Base-by-base conservation (phyloP, 2,888 invertebrate genomes). In the Drosophila picticornis region DNA sequence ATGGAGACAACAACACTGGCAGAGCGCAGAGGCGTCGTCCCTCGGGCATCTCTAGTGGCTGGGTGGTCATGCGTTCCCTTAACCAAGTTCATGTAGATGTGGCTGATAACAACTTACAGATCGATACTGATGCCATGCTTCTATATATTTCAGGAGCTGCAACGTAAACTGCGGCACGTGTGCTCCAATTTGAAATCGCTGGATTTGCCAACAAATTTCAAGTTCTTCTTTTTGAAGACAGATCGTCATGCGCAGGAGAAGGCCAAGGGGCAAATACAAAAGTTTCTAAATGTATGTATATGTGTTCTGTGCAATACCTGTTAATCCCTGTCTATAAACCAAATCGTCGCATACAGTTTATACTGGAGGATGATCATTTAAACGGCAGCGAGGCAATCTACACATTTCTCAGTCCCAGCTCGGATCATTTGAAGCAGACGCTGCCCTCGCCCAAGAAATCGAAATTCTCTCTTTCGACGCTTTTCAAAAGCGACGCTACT, bases 311-410 rank as follows among this genome's bases (percentile, higher is more conserved):
- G 2, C 10, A n/a, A n/a, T 50, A 9, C 27, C 13, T 32, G 9
- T 16, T 36, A 52, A 38, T 58, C 9, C 13, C 6, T 36, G 9
- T n/a, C 7, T 22, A 9, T 40, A 0, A 36, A 7, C 10, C 3
- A 16, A 19, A 27, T 29, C 16, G 38, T 5, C 68, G 53, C 9
- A 68, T 73, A 73, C 93, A 98, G 97, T 96, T 96, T 93, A 96
- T 98, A 83, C 94, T 98, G 92, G 96, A 96, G 94, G 97, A 98
- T 91, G 98, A 98, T 76, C 95, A 96, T 84, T 94, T 98, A 81
- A 97, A 97, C 93, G 97, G 97, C 94, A 96, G 97, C 91, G 98
- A 98, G 94, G 97, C 97, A 61, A 94, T 98, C 79, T 98, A 98
- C 91, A 96, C 97, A 73, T 98, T 98, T 94, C 94, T 98, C n/a